Evolutionary conservation across 2,113 vertebrate species (phyloP), one percentile per base, ranked within the genome.

Genomic region (Cebus imitator): DNA sequence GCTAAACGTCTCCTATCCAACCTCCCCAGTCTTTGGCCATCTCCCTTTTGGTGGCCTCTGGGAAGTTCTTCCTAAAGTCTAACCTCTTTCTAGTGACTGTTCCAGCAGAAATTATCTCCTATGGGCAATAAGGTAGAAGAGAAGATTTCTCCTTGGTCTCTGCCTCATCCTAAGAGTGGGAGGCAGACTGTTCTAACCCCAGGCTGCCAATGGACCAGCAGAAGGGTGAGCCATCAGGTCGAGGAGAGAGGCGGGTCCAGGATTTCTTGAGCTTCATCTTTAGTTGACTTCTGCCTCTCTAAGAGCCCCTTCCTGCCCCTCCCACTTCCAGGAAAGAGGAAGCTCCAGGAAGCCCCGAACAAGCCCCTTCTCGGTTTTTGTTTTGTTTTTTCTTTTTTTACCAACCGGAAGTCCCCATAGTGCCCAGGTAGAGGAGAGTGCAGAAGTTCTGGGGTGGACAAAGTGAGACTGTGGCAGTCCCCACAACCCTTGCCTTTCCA

Each of bases 31-130:
- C 40, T 58, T 58, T 48, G 50, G 17, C 48, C 55, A 16, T 52
- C 30, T 66, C 55, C 78, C 64, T 90, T 66, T 87, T 64, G 80
- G 32, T 70, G 64, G 40, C 52, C 17, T 85, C 66, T 45, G 86
- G 66, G 40, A 96, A 95, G 92, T 93, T 73, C 97, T 95, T 16
- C 82, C 82, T 85, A 8, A 80, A 94, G 25, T 95, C 85, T 94
- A 85, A 73, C 57, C 45, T 80, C 90, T 93, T 82, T 27, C 81
- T 35, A 64, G 18, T 20, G n/a, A 40, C 35, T 30, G 52, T 20
- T 87, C 21, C 57, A 32, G 37, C 40, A 70, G 76, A n/a, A 85
- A 73, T 43, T 75, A 75, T 80, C 48, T 91, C 85, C 87, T 81
- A 75, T 35, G n/a, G 68, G 45, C 43, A 21, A 0, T 13, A 78